Evolutionary conservation across 35 echinoderm and acorn worm species (phyloP), one percentile per base, ranked within the genome.

Genomic region (Apostichopus parvimensis): DNA sequence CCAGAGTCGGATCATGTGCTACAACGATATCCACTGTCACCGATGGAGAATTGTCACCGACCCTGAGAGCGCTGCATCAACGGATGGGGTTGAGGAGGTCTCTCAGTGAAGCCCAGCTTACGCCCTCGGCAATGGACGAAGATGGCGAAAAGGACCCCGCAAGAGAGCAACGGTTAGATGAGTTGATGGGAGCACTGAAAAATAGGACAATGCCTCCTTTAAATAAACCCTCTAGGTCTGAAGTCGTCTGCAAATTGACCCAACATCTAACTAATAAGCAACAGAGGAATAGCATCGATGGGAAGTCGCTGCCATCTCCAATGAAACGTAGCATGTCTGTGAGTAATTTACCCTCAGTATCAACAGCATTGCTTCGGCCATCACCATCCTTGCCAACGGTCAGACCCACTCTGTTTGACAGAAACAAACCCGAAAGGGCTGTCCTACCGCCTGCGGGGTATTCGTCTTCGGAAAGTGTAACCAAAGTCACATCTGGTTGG

Each of bases 171-270:
- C 28, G 93, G 12, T 64, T 94, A 6, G 93, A 90, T 77, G 89
- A 84, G 34, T 54, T 94, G 45, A 94, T 94, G 54, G 89, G 88
- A 11, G 87, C 87, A 77, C 70, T 94, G 79, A 83, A 94, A 54
- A 83, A 84, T 68, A 45, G 89, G 14, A 85, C 93, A 10, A 89
- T 89, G 56, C 77, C 89, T 45, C 93, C 77, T 53, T 64, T 87
- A n/a, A 62, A 68, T 34, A 99, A 99, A 93, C 93, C 94, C 8
- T 93, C 97, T 5, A 89, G 94, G 28, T 99, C 97, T 45, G 97
- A 99, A 83, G 97, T 99, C 23, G 97, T 99, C 15, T 93, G 97
- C 45, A 99, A 99, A 82, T 89, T 99, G 8, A 94, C 94, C 17
- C 95, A 95, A 79, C 97, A 99, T 92, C 82, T 99, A 9, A 99